Evolutionary conservation across 2,888 invertebrate genomes (phyloP).

Genomic region (Himalopsyche tibetana): DNA sequence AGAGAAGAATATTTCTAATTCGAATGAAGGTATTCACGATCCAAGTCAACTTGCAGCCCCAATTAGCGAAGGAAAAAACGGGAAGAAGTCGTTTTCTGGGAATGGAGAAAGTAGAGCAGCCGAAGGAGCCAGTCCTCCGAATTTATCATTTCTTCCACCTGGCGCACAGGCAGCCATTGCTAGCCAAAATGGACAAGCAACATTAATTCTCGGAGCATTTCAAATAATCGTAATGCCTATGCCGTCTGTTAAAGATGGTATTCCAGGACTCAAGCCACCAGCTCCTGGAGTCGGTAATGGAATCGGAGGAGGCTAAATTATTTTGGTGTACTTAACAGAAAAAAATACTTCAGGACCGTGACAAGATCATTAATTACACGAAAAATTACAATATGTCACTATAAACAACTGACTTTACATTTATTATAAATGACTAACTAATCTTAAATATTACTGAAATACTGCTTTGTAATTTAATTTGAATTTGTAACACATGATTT

Average conservation of each 20-base stretch:
- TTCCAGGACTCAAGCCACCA: neutral
- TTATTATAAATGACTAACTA: no score
- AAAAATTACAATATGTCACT: no score
- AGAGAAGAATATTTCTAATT: neutral
- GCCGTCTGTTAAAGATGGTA: neutral
- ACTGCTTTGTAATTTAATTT: no score
- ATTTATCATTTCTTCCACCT: constrained; percentile 43
- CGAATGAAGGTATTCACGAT: neutral
- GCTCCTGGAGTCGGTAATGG: neutral
- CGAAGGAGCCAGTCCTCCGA: neutral
- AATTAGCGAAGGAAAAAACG: neutral
- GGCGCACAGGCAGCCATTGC: constrained; percentile 45
- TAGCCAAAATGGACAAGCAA: constrained; percentile 53
- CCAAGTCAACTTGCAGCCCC: neutral
- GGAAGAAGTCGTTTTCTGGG: neutral
- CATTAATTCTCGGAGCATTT: constrained; percentile 55
- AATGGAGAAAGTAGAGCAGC: neutral
- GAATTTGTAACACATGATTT: no score
- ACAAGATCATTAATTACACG: no score
- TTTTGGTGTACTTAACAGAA: neutral
- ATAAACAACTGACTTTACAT: no score
- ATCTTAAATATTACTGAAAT: no score
- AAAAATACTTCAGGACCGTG: no score
- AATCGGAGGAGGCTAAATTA: neutral
- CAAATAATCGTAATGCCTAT: constrained; percentile 59